Percentiles rank a stretch among this genome's conserved stretches.
Evolutionary conservation across 2,888 invertebrate species (phyloP).

Genomic region (Epistrophella euchroma): DNA sequence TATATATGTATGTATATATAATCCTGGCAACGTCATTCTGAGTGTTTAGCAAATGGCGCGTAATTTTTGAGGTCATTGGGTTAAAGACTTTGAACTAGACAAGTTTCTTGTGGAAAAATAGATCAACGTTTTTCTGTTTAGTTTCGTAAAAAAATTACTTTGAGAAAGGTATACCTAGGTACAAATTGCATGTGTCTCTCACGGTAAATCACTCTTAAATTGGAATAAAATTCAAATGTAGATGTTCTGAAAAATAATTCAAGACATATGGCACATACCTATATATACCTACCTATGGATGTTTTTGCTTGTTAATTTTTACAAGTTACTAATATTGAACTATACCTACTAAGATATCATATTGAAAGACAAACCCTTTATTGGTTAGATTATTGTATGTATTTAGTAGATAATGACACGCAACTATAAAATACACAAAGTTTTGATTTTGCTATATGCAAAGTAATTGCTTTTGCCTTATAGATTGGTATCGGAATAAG

Average conservation of each 20-base stretch:
- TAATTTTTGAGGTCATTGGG: conserved; percentile 73
- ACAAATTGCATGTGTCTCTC: too few relatives aligned
- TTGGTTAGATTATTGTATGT: conserved; percentile 26
- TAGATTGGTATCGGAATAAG: conserved; percentile 51
- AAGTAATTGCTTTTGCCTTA: conserved; percentile 28
- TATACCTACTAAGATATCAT: background rate
- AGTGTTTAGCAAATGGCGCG: conserved; percentile 64
- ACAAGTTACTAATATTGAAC: conserved; percentile 20
- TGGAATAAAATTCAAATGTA: background rate
- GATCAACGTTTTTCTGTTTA: background rate
- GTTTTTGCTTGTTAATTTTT: conserved; percentile 57
- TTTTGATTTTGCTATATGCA: conserved; percentile 13
- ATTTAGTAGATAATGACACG: conserved; percentile 63
- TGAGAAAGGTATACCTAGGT: background rate
- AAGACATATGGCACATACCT: conserved; percentile 6
- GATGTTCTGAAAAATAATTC: conserved; percentile 6
- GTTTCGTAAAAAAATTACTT: background rate
- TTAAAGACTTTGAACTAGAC: conserved; percentile 63
- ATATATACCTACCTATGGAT: background rate
- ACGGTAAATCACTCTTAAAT: background rate
- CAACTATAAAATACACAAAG: conserved; percentile 39
- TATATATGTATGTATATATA: conserved; percentile 30
- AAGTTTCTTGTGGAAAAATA: background rate
- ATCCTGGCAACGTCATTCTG: conserved; percentile 42
- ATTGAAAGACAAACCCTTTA: conserved; percentile 42